Conservation (phyloP, 1,140 invertebrate genomes). For the Conus ventricosus region DNA sequence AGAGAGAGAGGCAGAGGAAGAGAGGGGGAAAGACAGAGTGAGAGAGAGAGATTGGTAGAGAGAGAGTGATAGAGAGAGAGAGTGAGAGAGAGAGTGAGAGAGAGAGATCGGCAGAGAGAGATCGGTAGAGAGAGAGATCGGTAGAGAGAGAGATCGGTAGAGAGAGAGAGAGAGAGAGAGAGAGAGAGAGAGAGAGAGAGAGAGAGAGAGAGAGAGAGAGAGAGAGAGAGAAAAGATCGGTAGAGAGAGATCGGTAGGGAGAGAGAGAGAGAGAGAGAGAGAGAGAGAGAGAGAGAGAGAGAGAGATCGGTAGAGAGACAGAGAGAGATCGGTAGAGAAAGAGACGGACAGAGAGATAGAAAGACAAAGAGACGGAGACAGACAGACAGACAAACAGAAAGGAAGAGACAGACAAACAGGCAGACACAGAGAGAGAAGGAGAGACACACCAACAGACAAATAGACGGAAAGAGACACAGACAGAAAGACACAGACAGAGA, state of each 20-base stretch:
- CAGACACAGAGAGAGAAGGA: no score
- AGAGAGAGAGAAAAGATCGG: neutral
- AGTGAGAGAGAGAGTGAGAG: neutral
- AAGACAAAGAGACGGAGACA: no score
- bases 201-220: slow-evolving; percentile 6
- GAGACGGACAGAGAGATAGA: no score
- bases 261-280: neutral
- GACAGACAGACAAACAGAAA: no score
- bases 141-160: neutral
- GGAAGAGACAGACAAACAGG: no score
- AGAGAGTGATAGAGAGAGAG: neutral
- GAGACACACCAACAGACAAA: no score
- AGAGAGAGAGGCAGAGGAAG: neutral
- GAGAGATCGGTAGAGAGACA: no score
- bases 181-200: slow-evolving; percentile 1
- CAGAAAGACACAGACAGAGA: no score
- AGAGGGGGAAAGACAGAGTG: neutral
- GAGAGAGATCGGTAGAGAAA: no score
- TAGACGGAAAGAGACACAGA: no score
- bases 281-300: no score
- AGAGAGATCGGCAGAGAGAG: neutral
- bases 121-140: neutral
- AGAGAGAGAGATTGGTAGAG: neutral
- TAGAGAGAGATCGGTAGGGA: neutral
- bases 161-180: neutral